Percentiles rank a stretch among this genome's conserved stretches.
Evolutionary conservation across 2,888 invertebrate species (phyloP).

Genomic region (Flabesymbios commensalis): DNA sequence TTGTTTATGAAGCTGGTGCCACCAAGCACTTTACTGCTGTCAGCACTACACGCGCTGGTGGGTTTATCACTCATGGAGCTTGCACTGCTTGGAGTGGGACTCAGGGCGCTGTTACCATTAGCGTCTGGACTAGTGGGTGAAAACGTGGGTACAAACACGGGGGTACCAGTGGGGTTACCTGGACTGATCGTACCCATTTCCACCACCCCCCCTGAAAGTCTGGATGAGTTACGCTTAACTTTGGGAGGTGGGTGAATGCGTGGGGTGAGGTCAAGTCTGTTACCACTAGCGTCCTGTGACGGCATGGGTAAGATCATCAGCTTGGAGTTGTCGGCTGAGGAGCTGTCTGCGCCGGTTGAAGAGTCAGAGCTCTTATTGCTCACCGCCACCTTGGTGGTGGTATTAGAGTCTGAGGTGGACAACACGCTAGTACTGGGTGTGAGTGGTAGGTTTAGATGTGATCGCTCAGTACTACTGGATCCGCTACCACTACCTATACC

Average conservation of each 20-base stretch:
- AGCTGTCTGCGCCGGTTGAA: background rate
- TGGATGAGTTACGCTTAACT: constrained; percentile 12
- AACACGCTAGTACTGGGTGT: no score
- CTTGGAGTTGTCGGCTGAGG: background rate
- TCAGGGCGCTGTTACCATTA: constrained; percentile 6
- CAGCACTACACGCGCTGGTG: no score
- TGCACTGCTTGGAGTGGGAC: no score
- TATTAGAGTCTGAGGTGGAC: no score
- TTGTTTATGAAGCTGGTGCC: no score
- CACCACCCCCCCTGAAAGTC: background rate
- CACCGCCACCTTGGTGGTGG: background rate
- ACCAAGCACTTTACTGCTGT: no score
- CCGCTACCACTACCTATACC: no score
- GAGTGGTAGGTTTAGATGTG: no score
- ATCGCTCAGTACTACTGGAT: no score
- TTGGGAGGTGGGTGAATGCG: constrained; percentile 31
- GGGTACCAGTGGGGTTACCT: no score
- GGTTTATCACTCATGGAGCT: no score
- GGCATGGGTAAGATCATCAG: constrained; percentile 20
- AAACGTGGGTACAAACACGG: background rate
- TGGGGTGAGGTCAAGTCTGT: constrained; percentile 24
- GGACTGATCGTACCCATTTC: no score
- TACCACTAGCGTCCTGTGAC: constrained; percentile 18
- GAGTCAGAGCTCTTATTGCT: background rate
- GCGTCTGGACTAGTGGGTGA: background rate